Base-by-base conservation (phyloP, 2,888 invertebrate genomes). In the Argynnis bischoffii region DNA sequence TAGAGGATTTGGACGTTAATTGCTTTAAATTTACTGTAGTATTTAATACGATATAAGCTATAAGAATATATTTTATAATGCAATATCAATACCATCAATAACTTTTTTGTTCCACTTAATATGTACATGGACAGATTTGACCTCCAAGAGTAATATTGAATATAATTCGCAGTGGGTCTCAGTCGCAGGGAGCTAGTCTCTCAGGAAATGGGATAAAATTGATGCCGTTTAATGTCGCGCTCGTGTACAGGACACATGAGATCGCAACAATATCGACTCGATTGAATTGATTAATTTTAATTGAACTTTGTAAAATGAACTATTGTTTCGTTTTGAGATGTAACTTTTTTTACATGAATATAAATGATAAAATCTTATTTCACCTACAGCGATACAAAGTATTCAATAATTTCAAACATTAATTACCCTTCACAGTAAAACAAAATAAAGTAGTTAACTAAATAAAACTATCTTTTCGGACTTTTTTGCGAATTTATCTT, bases 191-290 rank as follows among this genome's bases (percentile, higher is more conserved):
- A 77, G 76, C 81, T 77, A 50, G 50, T 35, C 61, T 78, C 84
- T 83, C 90, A 90, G 92, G 92, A 92, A 89, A 89, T 90, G 88
- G 83, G 79, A 83, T 85, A 85, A 88, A 90, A 90, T 92, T 91
- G 91, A 88, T 78, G 84, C 87, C 80, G 79, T 84, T 89, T 87
- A 87, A 82, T 82, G 80, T 78, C 68, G 72, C 73, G 71, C 74
- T 74, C 77, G 76, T 71, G 71, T 70, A 71, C 64, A 72, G 76
- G 77, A 77, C 77, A 77, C 79, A 81, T 75, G 82, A 81, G 80
- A 80, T 76, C 80, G 78, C 78, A 78, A 66, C 50, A 57, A 64
- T 63, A 69, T 67, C 64, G 64, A 50, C 55, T 54, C 13, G 60
- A 57, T 57, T 56, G 26, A 21, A 46, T 18, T 18, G 21, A 54